Conservation (phyloP, 2,113 vertebrate genomes). For the Lophotis ruficrista region DNA sequence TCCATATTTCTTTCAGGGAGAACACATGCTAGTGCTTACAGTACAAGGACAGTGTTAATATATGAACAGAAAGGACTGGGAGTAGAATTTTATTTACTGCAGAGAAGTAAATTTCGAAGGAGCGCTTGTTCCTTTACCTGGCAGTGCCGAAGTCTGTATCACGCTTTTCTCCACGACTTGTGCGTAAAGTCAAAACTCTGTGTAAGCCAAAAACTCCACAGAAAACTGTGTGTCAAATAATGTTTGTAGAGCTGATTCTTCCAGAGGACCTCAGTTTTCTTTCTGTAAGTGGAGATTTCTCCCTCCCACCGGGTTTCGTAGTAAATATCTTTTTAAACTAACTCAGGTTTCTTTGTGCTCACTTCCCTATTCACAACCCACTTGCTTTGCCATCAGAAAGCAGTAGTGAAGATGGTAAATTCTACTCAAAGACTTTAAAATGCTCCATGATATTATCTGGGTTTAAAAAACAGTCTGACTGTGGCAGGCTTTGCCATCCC, state of each 20-base stretch:
- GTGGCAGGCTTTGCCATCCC: background rate
- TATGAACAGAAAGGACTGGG: background rate
- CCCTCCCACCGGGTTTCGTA: background rate
- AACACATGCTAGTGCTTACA: background rate
- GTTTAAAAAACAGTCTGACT: background rate
- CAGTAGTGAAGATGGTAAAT: background rate
- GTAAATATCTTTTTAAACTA: background rate
- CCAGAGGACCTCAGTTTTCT: background rate
- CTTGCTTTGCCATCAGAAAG: background rate
- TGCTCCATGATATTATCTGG: background rate
- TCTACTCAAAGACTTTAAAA: background rate
- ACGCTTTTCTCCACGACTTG: background rate
- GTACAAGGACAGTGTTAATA: background rate
- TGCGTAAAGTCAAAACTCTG: background rate
- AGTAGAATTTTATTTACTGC: background rate
- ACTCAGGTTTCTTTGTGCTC: background rate
- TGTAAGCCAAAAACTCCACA: background rate
- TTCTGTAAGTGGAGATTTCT: background rate
- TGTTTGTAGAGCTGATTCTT: background rate
- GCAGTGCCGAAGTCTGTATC: background rate
- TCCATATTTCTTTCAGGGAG: background rate
- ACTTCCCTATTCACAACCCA: background rate
- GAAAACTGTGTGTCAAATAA: background rate
- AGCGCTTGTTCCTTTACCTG: background rate
- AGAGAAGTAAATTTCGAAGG: background rate